Evolutionary conservation across 2,797 vertebrate species (phyloP), one percentile per base, ranked within the genome.

Genomic region (Etheostoma perlongum): DNA sequence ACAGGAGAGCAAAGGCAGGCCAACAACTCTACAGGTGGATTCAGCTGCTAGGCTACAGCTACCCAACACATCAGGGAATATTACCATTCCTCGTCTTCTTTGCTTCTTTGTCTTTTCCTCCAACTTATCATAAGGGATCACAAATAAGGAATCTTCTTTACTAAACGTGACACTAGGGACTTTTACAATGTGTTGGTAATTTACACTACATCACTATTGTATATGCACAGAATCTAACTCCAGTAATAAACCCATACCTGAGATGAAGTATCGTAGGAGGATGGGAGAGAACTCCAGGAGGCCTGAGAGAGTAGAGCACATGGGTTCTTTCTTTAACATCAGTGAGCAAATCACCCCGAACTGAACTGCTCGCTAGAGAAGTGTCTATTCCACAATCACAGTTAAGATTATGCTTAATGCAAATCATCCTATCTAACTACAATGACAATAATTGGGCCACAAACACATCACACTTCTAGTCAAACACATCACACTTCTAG

Each of bases 231-330:
- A 54, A 64, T 85, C 89, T 88, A 85, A 64, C 57, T 71, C 75
- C 61, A 82, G 36, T 72, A 1, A 30, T 78, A 63, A 77, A 76
- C 72, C 59, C 91, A 81, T 94, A 95, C 95, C 94, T 94, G 94
- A 93, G 82, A 94, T 84, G 90, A 94, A 88, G 90, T 94, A 95
- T 76, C 90, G 91, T 40, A 95, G 92, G 79, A 93, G 91, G 73
- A 94, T 86, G 8, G 93, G 92, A 12, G 94, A 93, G 78, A 94
- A 89, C 79, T 94, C 92, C 93, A 92, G 88, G 75, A 92, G 84
- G 87, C 90, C 95, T 95, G 92, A 86, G 89, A 93, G 90, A 93
- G 86, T 49, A 91, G 83, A 91, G 86, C 72, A 93, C 49, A 90
- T 16, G 25, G 27, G 36, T 61, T 44, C 23, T 48, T 86, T 84